These are phyloP conservation scores for Laupala kohalensis DNA, from an alignment of 1,140 invertebrate species.

Conservation along the genomic window DNA sequence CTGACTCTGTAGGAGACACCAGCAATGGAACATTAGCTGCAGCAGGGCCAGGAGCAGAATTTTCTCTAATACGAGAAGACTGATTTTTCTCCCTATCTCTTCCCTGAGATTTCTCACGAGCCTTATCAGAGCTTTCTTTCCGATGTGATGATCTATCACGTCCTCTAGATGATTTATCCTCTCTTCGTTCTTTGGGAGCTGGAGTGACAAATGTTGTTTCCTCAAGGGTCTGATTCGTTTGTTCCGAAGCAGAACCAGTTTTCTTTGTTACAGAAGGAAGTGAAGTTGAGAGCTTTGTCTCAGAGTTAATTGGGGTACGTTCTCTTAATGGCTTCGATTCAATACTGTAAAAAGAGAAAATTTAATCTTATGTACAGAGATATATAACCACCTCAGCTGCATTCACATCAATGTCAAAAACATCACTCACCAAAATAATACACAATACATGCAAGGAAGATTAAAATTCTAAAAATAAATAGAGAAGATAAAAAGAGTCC, in stretches of 20 bases:
- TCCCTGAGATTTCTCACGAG: neutral
- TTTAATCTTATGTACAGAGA: too few species aligned
- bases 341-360: neutral
- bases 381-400: too few species aligned
- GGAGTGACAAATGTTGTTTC: neutral
- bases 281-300: neutral
- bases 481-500: too few species aligned
- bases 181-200: neutral
- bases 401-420: too few species aligned
- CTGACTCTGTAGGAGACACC: neutral
- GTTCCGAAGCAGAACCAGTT: neutral
- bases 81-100: neutral
- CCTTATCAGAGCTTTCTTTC: neutral
- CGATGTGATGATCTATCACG: slow-evolving; percentile 9
- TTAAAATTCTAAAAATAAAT: too few species aligned
- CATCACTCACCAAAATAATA: too few species aligned
- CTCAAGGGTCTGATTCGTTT: neutral
- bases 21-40: neutral
- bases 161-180: neutral
- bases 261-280: neutral
- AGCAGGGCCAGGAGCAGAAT: neutral
- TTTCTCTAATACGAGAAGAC: neutral
- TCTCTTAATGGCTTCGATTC: neutral
- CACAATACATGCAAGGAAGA: too few species aligned
- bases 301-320: neutral